Evolutionary conservation across 2,888 invertebrate species (phyloP).

Genomic region (Chymomyza caudatula): DNA sequence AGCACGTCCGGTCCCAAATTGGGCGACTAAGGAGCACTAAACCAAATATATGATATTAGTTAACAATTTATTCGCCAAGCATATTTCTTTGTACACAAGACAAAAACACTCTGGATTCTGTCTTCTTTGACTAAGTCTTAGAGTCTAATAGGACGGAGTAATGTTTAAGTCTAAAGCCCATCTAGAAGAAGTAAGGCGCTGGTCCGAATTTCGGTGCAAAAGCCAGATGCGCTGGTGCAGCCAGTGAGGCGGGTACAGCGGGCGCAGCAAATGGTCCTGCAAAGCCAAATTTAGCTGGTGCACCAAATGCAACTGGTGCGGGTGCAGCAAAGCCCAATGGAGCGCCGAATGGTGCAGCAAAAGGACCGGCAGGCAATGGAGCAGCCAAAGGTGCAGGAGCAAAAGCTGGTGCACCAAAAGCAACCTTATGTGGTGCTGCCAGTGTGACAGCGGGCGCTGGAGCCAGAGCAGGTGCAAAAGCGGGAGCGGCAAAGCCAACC

Average conservation of each 20-base stretch:
- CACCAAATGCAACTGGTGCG: conserved; percentile 8
- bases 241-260: background rate
- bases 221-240: conserved; percentile 42
- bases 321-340: background rate
- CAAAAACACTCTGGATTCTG: background rate
- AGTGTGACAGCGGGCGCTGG: conserved; percentile 34
- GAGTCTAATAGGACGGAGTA: conserved; percentile 29
- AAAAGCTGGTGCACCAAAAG: conserved; percentile 41
- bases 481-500: conserved; percentile 4
- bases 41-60: background rate
- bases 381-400: conserved; percentile 24
- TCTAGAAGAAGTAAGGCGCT: conserved; percentile 56
- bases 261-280: background rate
- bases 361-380: conserved; percentile 5
- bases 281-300: background rate
- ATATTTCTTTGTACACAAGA: conserved; percentile 19
- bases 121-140: conserved; percentile 29
- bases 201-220: conserved; percentile 46
- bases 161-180: background rate
- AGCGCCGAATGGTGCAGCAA: background rate
- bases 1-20: conserved; percentile 28
- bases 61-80: conserved; percentile 43
- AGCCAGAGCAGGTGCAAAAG: conserved; percentile 8
- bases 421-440: conserved; percentile 49
- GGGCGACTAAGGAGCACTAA: background rate